Conservation (phyloP, 2,797 vertebrate species). For the Philypnodon macrostomus region DNA sequence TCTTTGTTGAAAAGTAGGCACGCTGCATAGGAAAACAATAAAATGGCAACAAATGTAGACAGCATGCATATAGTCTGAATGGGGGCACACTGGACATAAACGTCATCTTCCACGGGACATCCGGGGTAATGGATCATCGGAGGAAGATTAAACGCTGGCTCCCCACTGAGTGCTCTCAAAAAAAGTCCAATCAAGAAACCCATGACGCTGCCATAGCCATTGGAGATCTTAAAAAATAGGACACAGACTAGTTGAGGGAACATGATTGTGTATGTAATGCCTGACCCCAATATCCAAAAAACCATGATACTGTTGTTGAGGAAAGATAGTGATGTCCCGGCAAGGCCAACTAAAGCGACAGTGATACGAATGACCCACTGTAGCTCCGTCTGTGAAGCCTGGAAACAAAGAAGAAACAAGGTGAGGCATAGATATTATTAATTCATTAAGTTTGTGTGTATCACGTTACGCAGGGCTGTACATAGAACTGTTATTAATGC, state of each 20-base stretch:
- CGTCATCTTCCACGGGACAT: slow-evolving; percentile 48
- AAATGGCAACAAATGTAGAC: slow-evolving; percentile 43
- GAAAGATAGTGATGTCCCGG: slow-evolving; percentile 66
- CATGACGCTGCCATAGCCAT: slow-evolving; percentile 62
- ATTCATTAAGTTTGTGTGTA: not conserved
- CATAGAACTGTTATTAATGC: too few relatives aligned
- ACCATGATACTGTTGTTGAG: slow-evolving; percentile 61
- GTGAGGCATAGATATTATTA: not conserved
- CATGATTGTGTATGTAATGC: slow-evolving; percentile 73
- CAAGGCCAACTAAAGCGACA: slow-evolving; percentile 64
- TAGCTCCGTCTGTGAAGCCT: slow-evolving; percentile 75
- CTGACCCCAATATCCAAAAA: slow-evolving; percentile 75
- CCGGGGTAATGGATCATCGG: slow-evolving; percentile 60
- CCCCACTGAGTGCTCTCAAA: slow-evolving; percentile 46
- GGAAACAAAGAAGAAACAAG: not conserved
- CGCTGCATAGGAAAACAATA: slow-evolving; percentile 41
- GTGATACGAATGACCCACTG: slow-evolving; percentile 70
- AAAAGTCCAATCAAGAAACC: slow-evolving; percentile 31
- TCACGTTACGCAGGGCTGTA: too few relatives aligned
- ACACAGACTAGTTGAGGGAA: slow-evolving; percentile 77
- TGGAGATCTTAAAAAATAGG: slow-evolving; percentile 68
- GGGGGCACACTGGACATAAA: slow-evolving; percentile 70
- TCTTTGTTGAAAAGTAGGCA: slow-evolving; percentile 39
- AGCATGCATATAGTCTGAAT: slow-evolving; percentile 74
- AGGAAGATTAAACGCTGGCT: slow-evolving; percentile 52